Base-by-base conservation (phyloP, 1,140 invertebrate genomes). In the Prorops nasuta region DNA sequence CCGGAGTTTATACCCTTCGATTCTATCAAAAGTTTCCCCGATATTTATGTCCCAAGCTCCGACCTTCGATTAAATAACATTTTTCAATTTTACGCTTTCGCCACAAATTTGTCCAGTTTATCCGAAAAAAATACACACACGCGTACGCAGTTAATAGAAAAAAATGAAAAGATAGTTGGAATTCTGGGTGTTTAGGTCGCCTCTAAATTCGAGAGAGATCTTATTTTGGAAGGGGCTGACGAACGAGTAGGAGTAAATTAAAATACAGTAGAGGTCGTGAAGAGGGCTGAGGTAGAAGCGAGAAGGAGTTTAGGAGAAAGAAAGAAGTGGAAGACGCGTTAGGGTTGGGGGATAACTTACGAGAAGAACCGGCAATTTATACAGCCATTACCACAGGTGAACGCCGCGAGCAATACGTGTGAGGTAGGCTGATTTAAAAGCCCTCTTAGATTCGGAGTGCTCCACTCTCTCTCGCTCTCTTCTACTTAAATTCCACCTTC, bases 351-450 rank as follows among this genome's bases (percentile, higher is more conserved):
- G n/a, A 35, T n/a, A 15, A 35, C 16, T 35, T 14, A 35, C 9
- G 16, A 35, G 32, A 35, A 39, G 51, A 60, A 39, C 39, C 51
- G 46, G 40, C 34, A 60, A 54, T 61, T 61, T 61, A 60, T 45
- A 58, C 54, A 44, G 59, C 59, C 58, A 60, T 61, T 60, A 61
- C 53, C 54, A 57, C 54, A 60, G 54, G 59, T 60, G 59, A 60
- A 57, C 54, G 58, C 59, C 54, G 49, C 58, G 41, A 60, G 54
- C 59, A 36, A 60, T 61, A 61, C 49, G 48, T 56, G n/a, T 60
- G 48, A 45, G 38, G 45, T 56, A 49, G 37, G 39, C 44, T 61
- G 59, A 61, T 61, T 61, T 60, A 61, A 60, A 56, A 61, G 43
- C 49, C 49, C 58, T 54, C 49, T 61, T 60, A 61, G 45, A 53